Evolutionary conservation across 1,140 invertebrate genomes (phyloP), one percentile per base, ranked within the genome.

Genomic region (Dryas iulia): DNA sequence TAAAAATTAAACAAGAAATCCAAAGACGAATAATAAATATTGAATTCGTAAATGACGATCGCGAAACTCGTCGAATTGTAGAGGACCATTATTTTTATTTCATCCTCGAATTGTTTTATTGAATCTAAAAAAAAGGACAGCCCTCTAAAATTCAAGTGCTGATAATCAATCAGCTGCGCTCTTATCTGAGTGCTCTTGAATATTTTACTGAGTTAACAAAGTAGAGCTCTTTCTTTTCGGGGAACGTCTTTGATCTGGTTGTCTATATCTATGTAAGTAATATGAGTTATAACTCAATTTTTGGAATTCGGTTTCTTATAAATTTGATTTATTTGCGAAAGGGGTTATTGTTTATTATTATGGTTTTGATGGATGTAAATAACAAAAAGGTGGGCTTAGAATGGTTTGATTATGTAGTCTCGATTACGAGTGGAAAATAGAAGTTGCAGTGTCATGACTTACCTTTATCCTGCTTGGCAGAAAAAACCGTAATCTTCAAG

Each of bases 131-230:
- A 56, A 60, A 25, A 47, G 39, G 39, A 47, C 39, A 47, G 39
- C 39, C 39, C 39, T 47, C 39, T 47, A 47, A 47, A 47, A 47
- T 21, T 3, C 39, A 10, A 47, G 39, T 7, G 14, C 59, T 47
- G 31, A 25, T 60, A 39, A 60, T 60, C 59, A 60, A 60, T 60
- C 39, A 60, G 14, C 33, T 23, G 28, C 6, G n/a, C 21, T 47
- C 24, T 10, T n/a, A 39, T 47, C 59, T 0, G 59, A 60, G 59
- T 60, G 33, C 33, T 39, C 33, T 60, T 47, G 59, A 60, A 47
- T 60, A 60, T 28, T 60, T 60, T 26, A 60, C 39, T 26, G 39
- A 39, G 59, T 60, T 60, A 60, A 39, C 24, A 47, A 47, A 39
- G 39, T 60, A 26, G 39, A 14, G 33, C 21, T 10, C 7, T 60